A percentile compares a stretch with the other conserved stretches of the same genome.
Conservation (phyloP, 1,140 invertebrate species). For the Tigriopus japonicus region DNA sequence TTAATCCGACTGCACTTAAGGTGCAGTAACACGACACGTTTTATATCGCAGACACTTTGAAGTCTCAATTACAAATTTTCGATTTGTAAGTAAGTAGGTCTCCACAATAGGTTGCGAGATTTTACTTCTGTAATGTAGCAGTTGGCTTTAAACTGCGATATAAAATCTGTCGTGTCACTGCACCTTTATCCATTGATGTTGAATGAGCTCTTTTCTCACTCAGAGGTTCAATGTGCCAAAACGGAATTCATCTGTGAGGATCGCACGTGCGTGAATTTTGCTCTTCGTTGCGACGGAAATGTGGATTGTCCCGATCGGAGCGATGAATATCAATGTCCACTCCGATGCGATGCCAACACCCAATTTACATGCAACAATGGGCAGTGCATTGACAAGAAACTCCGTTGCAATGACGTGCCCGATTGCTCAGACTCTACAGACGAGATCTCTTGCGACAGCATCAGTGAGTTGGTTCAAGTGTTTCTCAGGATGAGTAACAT, state of each 20-base stretch:
- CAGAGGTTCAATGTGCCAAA: conserved; percentile 6
- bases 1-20: no score
- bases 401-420: conserved; percentile 2
- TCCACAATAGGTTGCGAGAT: no score
- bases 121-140: no score
- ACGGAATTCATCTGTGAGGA: conserved; percentile 40
- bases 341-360: background rate
- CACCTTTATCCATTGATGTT: no score
- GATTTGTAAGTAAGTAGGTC: no score
- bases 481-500: no score
- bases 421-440: background rate
- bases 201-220: no score
- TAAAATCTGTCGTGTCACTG: no score
- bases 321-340: conserved; percentile 33
- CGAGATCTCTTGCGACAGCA: background rate
- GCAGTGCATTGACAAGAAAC: conserved; percentile 3
- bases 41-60: no score
- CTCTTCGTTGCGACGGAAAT: conserved; percentile 44
- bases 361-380: conserved; percentile 9
- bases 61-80: no score
- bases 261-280: conserved; percentile 41
- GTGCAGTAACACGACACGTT: no score
- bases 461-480: background rate
- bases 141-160: no score
- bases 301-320: conserved; percentile 45